Base-by-base conservation (phyloP, 2,113 vertebrate genomes). In the Setophaga coronata region DNA sequence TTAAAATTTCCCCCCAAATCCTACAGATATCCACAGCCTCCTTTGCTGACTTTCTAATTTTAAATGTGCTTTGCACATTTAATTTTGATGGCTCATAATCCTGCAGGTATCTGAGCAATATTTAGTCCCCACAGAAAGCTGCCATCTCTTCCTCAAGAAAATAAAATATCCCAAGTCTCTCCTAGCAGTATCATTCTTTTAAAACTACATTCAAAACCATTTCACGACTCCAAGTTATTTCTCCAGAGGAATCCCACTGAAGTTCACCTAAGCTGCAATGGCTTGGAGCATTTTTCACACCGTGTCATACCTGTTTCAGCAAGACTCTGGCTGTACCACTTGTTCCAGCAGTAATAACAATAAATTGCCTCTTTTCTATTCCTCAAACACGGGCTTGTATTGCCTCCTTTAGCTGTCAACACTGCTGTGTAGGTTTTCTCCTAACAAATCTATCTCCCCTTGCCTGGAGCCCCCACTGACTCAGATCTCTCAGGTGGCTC, bases 281-380 rank as follows among this genome's bases (percentile, higher is more conserved):
- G 72, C 54, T 90, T 36, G 7, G 43, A 92, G 38, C 82, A 53
- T 89, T 94, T 92, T 89, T 94, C 62, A 61, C 29, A 20, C 40
- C 1, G 1, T 58, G 64, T 53, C 45, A 15, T 58, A 34, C 14
- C 79, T 43, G 43, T 31, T 90, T 56, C 89, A 92, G 82, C 66
- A 67, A 74, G 86, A 67, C 47, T 54, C 47, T 33, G 40, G 18
- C 79, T 90, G 74, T 80, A 90, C 62, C 38, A 15, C 69, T 87
- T 95, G 74, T 82, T 93, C 74, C 86, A 92, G 57, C 43, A 79
- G 72, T 34, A 95, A 82, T 64, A 90, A 82, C 89, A 85, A 92
- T 56, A 88, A 90, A 96, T 87, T 80, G 74, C 36, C 62, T 76
- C 66, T 82, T 88, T 33, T 60, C 79, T 58, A 11, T 15, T 80